Conservation (phyloP, 2,888 invertebrate species). For the Pogonocherus hispidulus region DNA sequence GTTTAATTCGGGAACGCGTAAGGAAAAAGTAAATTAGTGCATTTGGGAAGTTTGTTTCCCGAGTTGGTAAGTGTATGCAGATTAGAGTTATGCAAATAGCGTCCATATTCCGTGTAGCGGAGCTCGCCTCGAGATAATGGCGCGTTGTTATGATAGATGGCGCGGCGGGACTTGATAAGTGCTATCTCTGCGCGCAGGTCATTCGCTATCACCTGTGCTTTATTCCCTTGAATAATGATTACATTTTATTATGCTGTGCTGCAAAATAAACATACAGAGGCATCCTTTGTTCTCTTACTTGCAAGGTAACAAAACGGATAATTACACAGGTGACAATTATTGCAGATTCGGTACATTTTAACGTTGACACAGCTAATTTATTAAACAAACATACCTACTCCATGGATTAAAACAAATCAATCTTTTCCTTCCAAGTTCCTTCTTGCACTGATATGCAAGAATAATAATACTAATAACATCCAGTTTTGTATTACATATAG, state of each 20-base stretch:
- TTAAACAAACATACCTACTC: no score
- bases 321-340: neutral
- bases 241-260: slow-evolving; percentile 26
- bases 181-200: slow-evolving; percentile 49
- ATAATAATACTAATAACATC: no score
- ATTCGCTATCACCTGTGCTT: slow-evolving; percentile 38
- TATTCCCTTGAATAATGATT: slow-evolving; percentile 27
- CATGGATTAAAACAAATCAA: no score
- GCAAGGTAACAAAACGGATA: neutral
- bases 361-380: no score
- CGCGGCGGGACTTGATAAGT: slow-evolving; percentile 53
- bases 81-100: slow-evolving; percentile 65
- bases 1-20: slow-evolving; percentile 36
- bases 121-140: slow-evolving; percentile 51
- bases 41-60: slow-evolving; percentile 59
- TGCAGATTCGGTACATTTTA: no score
- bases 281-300: neutral
- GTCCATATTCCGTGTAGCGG: slow-evolving; percentile 55
- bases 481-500: no score
- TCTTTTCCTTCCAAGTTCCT: no score
- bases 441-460: no score
- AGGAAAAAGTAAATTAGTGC: slow-evolving; percentile 60
- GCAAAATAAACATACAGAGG: slow-evolving; percentile 17
- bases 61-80: slow-evolving; percentile 61
- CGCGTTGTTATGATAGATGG: slow-evolving; percentile 58